These are phyloP conservation scores for Portevinia maculata DNA, from an alignment of 2,888 invertebrate genomes.

Conservation along the genomic window DNA sequence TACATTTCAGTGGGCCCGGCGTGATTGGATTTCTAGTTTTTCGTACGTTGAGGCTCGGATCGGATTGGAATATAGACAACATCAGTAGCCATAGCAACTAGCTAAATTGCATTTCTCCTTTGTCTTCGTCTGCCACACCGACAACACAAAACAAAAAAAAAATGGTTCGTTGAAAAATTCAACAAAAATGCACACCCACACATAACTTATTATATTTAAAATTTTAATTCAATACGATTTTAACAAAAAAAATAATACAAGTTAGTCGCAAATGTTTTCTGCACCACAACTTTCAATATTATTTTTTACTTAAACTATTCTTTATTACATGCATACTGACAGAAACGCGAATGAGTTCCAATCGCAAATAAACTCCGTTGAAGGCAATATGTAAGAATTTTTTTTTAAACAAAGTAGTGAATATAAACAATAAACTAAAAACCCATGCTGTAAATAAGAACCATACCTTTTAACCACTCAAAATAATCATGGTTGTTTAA, in stretches of 20 bases:
- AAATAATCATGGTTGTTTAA: neutral
- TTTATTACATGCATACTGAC: conserved; percentile 69
- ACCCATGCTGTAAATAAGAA: conserved; percentile 37
- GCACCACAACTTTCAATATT: conserved; percentile 44
- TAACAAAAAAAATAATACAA: conserved; percentile 37
- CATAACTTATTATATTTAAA: neutral
- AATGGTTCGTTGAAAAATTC: too few relatives aligned
- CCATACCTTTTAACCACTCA: neutral
- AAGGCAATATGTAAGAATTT: conserved; percentile 76
- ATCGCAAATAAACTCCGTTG: conserved; percentile 75
- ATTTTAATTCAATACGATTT: conserved; percentile 2
- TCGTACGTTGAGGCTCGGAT: too few relatives aligned
- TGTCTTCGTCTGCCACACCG: too few relatives aligned
- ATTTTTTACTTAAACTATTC: conserved; percentile 33
- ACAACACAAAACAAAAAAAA: too few relatives aligned
- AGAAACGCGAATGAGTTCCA: conserved; percentile 69
- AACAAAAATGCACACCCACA: neutral
- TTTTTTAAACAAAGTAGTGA: conserved; percentile 32
- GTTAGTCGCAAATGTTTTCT: conserved; percentile 6
- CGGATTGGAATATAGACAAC: too few relatives aligned
- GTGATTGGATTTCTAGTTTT: too few relatives aligned
- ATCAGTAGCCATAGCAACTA: too few relatives aligned
- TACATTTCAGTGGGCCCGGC: too few relatives aligned
- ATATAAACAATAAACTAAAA: neutral
- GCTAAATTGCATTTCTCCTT: too few relatives aligned